Evolutionary conservation across 2,797 vertebrate genomes (phyloP).

Genomic region (Sebastes diploproa): DNA sequence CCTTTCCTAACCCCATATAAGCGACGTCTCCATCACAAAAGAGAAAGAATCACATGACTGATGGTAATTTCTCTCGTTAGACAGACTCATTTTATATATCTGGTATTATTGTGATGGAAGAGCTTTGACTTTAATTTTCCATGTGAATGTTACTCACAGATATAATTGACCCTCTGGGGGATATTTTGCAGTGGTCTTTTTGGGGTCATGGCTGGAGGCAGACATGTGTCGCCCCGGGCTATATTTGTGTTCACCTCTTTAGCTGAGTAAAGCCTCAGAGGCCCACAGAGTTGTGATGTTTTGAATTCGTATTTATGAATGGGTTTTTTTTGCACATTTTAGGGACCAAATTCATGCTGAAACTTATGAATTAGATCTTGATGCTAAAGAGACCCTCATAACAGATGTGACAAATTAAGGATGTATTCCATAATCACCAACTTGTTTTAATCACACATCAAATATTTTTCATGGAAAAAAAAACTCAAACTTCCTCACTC

Average conservation of each 20-base stretch:
- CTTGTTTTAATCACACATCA: neutral
- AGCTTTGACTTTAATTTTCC: slow-evolving; percentile 22
- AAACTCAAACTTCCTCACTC: neutral
- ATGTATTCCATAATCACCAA: neutral
- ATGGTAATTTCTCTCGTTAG: slow-evolving; percentile 22
- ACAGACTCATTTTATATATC: slow-evolving; percentile 6
- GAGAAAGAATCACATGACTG: neutral
- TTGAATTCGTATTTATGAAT: slow-evolving; percentile 3
- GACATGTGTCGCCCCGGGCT: slow-evolving; percentile 52
- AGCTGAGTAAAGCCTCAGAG: slow-evolving; percentile 34
- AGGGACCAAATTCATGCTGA: neutral
- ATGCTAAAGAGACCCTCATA: neutral
- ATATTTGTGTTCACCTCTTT: slow-evolving; percentile 50
- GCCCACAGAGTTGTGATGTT: neutral
- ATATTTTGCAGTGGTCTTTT: slow-evolving; percentile 41
- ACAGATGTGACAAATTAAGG: neutral
- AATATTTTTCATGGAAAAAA: neutral
- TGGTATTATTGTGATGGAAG: slow-evolving; percentile 17
- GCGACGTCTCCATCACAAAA: slow-evolving; percentile 18
- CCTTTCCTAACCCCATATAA: slow-evolving; percentile 1
- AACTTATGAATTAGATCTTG: neutral
- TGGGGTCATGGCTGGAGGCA: slow-evolving; percentile 58
- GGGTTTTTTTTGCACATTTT: neutral
- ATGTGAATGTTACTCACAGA: slow-evolving; percentile 32
- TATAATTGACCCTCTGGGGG: slow-evolving; percentile 52